Evolutionary conservation across 2,888 invertebrate genomes (phyloP), one percentile per base, ranked within the genome.

Genomic region (Ditylenchus weischeri): DNA sequence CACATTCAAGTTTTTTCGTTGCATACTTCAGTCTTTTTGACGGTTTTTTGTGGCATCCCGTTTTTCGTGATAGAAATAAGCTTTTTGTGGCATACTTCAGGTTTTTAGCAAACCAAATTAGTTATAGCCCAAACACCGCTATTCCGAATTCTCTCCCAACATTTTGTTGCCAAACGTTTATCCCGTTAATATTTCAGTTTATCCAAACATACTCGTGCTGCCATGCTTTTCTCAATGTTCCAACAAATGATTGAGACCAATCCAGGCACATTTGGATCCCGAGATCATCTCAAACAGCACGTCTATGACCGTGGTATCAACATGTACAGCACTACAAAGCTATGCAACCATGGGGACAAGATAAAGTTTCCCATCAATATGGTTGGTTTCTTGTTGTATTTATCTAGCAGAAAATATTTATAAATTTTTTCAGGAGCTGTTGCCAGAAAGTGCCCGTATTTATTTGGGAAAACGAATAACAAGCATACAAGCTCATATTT

Each of bases 281-380:
- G 50, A 1, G 43, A 58, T 15, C n/a, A 50, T 50, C 21, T 50
- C 50, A 47, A 19, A n/a, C n/a, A 54, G 8, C 57, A 18, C 36
- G 51, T 49, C 23, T 69, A 64, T 57, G 69, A 69, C 48, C 69
- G 69, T 18, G 69, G 70, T 7, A 36, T 68, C 18, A 43, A 70
- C 8, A 48, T 69, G 1, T 69, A 62, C 58, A 48, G 48, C 13
- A 10, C 43, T 19, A 19, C 21, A 10, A 51, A 50, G 15, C n/a
- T 62, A 6, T 18, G 50, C 43, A n/a, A 43, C 38, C 13, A 19
- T 4, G 64, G 64, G 6, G 51, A 29, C 10, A 29, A 21, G 21
- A 19, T 49, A 8, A 57, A 64, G n/a, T 66, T 66, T 4, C 2
- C 18, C n/a, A 19, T 66, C 19, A 21, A n/a, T 47, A 48, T 35